A percentile compares a stretch with the other conserved stretches of the same genome.
phyloP scores from a whole-genome alignment of 1,140 invertebrate genomes.

The Cyclina sinensis region DNA sequence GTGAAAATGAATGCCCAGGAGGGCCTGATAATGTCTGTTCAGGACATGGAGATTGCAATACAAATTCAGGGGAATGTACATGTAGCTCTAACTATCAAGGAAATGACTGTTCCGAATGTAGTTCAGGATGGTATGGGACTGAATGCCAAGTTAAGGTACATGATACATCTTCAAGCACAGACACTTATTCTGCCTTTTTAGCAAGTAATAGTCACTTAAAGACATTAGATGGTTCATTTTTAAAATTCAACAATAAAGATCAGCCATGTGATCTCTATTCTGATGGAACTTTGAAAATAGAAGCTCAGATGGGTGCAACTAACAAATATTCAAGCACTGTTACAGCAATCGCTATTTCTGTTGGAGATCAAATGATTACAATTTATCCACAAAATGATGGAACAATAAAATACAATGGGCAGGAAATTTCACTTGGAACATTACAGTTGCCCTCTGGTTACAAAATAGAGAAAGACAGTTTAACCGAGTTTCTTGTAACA shows the following conservation, averaged over 20 bases:
- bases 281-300: constrained; percentile 23
- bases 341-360: constrained; percentile 14
- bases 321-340: constrained; percentile 25
- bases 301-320: constrained; percentile 43
- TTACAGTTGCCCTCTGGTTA: neutral
- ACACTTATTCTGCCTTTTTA: constrained; percentile 33
- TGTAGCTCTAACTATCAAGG: constrained; percentile 68
- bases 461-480: neutral
- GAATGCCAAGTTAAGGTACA: constrained; percentile 67
- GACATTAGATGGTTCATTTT: constrained; percentile 66
- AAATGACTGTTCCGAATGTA: constrained; percentile 68
- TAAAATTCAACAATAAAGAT: constrained; percentile 51
- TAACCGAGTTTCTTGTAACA: neutral
- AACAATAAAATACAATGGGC: constrained; percentile 43
- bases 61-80: constrained; percentile 65
- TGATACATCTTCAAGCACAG: neutral
- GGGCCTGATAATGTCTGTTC: constrained; percentile 67
- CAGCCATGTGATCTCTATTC: constrained; percentile 10
- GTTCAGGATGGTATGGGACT: constrained; percentile 67
- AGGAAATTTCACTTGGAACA: neutral
- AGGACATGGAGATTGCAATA: constrained; percentile 68
- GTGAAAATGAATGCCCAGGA: constrained; percentile 72
- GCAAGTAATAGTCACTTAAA: constrained; percentile 60
- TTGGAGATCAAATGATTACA: constrained; percentile 35
- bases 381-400: constrained; percentile 40